Conservation (phyloP, 2,113 vertebrate genomes). For the Embiotoca jacksoni region DNA sequence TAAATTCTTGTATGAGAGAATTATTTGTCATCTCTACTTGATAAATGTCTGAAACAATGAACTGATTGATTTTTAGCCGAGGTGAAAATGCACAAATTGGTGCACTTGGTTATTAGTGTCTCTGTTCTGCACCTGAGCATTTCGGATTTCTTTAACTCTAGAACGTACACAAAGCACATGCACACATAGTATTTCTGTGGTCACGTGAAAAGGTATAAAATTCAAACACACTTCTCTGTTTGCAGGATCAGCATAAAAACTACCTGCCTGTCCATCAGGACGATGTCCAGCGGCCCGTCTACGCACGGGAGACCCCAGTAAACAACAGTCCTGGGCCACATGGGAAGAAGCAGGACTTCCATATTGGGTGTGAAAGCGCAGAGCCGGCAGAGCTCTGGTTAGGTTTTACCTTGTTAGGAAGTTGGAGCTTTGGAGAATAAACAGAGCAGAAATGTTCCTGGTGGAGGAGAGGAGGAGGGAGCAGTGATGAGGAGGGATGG, state of each 20-base stretch:
- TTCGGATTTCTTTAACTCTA: too few species aligned
- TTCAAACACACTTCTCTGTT: constrained; percentile 36
- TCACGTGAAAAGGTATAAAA: constrained; percentile 39
- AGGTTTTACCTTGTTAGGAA: constrained; percentile 87
- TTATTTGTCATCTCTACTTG: too few species aligned
- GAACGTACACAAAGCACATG: background rate
- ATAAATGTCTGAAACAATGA: too few species aligned
- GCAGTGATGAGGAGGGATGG: constrained; percentile 13
- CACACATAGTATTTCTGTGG: background rate
- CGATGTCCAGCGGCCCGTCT: constrained; percentile 46
- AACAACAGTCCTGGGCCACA: constrained; percentile 57
- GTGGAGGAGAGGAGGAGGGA: constrained; percentile 13
- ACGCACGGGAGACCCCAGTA: constrained; percentile 58
- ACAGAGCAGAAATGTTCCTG: constrained; percentile 66
- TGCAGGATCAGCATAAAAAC: constrained; percentile 43
- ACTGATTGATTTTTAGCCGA: too few species aligned
- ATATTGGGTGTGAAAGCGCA: constrained; percentile 84
- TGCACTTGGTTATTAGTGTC: background rate
- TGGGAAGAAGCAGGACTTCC: constrained; percentile 76
- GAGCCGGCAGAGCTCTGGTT: constrained; percentile 33
- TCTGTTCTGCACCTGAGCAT: too few species aligned
- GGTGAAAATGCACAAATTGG: too few species aligned
- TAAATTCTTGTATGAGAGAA: too few species aligned
- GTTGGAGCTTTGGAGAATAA: constrained; percentile 74
- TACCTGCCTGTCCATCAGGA: constrained; percentile 31